Evolutionary conservation across 2,113 vertebrate species (phyloP), one percentile per base, ranked within the genome.

Genomic region (Pampusana beccarii): DNA sequence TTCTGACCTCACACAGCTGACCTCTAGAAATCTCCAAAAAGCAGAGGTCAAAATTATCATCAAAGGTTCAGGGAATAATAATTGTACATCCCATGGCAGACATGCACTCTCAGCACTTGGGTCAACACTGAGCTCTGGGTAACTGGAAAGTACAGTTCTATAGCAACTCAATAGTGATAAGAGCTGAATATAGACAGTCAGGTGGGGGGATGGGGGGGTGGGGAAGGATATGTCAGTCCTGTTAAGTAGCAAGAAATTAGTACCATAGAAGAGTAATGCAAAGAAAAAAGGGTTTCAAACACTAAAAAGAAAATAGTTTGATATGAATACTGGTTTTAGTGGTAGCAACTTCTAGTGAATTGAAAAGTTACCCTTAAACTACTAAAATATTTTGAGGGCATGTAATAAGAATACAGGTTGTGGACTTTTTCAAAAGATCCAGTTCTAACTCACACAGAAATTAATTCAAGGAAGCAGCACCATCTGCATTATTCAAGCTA

Each of bases 171-270:
- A 0, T 11, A 56, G 8, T 29, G 10, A 11, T 40, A 56, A 60
- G 3, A 72, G 4, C 7, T 85, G 17, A 78, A 40, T 26, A n/a
- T 16, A 70, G 31, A 25, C 13, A 64, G 8, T 18, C 15, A 50
- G 8, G 23, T 16, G 26, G 5, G 0, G 12, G 16, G 86, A 58
- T 73, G 33, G 0, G 13, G 31, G 4, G 0, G 14, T 16, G 86
- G 64, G 79, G n/a, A 0, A 18, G 5, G 4, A 58, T 10, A 7
- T 38, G 4, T 29, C 26, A 74, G n/a, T 69, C 17, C 12, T 73
- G 29, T 17, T 36, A 36, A 51, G 33, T 17, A 66, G 33, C 31
- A 79, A 74, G 40, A 86, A 87, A 58, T 18, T 2, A 81, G 10
- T 26, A 51, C 13, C 81, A 21, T 11, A 31, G n/a, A 42, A 74